phyloP scores from a whole-genome alignment of 2,113 vertebrate genomes.

The Manacus vitellinus region DNA sequence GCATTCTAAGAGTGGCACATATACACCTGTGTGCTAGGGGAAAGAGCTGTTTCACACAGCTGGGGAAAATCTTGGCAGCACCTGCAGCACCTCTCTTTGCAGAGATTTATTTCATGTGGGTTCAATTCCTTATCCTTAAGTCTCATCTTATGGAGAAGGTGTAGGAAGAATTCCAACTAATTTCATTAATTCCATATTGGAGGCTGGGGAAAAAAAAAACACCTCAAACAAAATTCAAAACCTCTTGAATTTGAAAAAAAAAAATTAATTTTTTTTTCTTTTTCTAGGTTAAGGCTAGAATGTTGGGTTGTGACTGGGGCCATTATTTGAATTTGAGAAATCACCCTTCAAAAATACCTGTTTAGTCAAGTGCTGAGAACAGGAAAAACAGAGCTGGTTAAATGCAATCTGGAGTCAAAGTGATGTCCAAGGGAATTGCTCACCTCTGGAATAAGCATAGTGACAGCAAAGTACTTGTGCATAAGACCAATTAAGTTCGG shows the following conservation, averaged over 20 bases:
- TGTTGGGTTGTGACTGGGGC: background rate
- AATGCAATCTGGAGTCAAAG: background rate
- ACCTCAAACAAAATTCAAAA: background rate
- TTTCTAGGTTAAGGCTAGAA: background rate
- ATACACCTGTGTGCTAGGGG: accelerated
- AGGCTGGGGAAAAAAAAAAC: background rate
- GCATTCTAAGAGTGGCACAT: background rate
- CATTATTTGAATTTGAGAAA: background rate
- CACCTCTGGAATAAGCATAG: background rate
- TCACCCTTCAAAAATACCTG: background rate
- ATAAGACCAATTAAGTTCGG: background rate
- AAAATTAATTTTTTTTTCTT: too few species aligned
- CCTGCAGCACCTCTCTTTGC: background rate
- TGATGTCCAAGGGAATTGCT: background rate
- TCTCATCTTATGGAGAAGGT: background rate
- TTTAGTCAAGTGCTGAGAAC: background rate
- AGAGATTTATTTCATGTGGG: background rate
- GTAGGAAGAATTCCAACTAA: background rate
- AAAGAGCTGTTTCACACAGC: background rate
- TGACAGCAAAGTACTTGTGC: background rate
- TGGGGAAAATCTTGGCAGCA: background rate
- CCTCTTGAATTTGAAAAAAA: background rate
- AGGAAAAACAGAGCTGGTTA: background rate
- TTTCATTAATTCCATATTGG: background rate
- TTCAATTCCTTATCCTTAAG: background rate